phyloP scores from a whole-genome alignment of 2,888 invertebrate genomes.

The Laspeyria flexula region DNA sequence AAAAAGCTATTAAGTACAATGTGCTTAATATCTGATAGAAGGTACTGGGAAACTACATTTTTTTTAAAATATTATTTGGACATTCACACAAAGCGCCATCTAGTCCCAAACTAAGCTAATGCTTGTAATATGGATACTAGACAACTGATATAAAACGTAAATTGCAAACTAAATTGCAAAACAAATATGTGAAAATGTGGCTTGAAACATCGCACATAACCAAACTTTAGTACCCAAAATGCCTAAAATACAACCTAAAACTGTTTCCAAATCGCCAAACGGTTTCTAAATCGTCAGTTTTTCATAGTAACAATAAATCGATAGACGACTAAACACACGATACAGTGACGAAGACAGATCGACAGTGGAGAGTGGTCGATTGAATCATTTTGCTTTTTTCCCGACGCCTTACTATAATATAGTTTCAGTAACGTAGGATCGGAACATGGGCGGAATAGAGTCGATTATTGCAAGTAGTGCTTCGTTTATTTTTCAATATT shows the following conservation, averaged over 20 bases:
- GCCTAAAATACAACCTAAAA: neutral
- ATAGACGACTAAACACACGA: constrained; percentile 45
- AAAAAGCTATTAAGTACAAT: too few relatives aligned
- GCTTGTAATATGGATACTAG: too few relatives aligned
- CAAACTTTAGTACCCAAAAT: neutral
- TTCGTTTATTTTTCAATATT: neutral
- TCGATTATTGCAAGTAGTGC: constrained; percentile 8
- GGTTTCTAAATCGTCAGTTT: constrained; percentile 19
- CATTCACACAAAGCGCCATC: too few relatives aligned
- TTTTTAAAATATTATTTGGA: too few relatives aligned
- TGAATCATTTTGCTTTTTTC: constrained; percentile 76
- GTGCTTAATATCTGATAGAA: too few relatives aligned
- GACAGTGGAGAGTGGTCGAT: constrained; percentile 67
- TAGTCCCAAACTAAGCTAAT: too few relatives aligned
- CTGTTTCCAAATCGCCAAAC: neutral
- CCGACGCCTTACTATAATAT: constrained; percentile 59
- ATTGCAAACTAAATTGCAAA: too few relatives aligned
- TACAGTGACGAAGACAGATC: constrained; percentile 71
- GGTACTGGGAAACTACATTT: too few relatives aligned
- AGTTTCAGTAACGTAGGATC: constrained; percentile 53
- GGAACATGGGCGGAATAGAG: constrained; percentile 47
- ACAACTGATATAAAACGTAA: too few relatives aligned
- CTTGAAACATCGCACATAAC: too few relatives aligned
- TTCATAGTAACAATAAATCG: constrained; percentile 45
- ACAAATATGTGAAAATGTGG: too few relatives aligned